Evolutionary conservation across 1,140 invertebrate species (phyloP), one percentile per base, ranked within the genome.

Genomic region (Anoplolepis gracilipes): DNA sequence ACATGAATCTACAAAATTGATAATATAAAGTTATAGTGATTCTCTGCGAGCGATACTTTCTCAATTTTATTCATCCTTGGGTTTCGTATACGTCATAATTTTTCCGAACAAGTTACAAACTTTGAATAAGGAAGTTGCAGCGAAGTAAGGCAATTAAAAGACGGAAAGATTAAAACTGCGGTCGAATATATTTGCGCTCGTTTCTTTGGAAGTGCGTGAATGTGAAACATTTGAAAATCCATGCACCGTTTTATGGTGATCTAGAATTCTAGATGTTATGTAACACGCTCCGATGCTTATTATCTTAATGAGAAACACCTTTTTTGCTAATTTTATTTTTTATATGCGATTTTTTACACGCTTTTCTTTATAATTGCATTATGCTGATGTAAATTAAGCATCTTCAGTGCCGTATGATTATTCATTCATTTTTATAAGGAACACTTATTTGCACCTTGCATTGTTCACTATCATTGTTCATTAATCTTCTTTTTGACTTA

Each of bases 1-100:
- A 25, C 42, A n/a, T 36, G 13, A 78, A 65, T 78, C 39, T 65
- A 49, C 61, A 53, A 69, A 67, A 79, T 53, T 25, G 30, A 79
- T n/a, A n/a, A 55, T 46, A 36, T 59, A 76, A 65, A 46, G 11
- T 11, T 46, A n/a, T 36, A n/a, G 11, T n/a, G 64, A 39, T 6
- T 11, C 8, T 22, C 11, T 42, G 39, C 39, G 10, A 46, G 42
- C 42, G 0, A 46, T 46, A 46, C n/a, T 53, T 13, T 36, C 13
- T 19, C 75, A 42, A 13, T 25, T 65, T 79, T 36, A 79, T 79
- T 79, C 33, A 55, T 25, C 28, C 30, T 39, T 30, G 30, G 19
- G n/a, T 69, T 36, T 59, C 46, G 42, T 49, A 36, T 53, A 36
- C 6, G 42, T 22, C 10, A 53, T 79, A 79, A 79, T 55, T 67